Evolutionary conservation across 2,888 invertebrate species (phyloP).

Genomic region (Scaptomyza tumidula): DNA sequence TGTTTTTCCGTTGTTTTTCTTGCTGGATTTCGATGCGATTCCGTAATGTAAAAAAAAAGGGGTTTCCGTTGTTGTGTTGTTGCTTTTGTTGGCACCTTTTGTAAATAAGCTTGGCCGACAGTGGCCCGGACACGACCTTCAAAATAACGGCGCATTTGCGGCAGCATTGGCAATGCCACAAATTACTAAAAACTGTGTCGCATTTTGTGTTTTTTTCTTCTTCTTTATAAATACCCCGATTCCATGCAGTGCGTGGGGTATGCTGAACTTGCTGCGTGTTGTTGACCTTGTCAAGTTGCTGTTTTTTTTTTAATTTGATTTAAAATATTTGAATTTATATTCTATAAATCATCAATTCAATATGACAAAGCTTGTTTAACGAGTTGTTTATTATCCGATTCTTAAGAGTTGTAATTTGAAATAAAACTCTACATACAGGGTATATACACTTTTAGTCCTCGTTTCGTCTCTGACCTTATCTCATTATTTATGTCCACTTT

Average conservation of each 20-base stretch:
- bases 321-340: background rate
- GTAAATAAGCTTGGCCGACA: slow-evolving; percentile 37
- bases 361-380: background rate
- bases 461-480: background rate
- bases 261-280: background rate
- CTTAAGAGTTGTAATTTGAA: background rate
- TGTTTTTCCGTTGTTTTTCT: slow-evolving; percentile 38
- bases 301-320: background rate
- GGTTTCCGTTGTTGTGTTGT: slow-evolving; percentile 42
- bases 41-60: slow-evolving; percentile 68
- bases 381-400: background rate
- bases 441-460: slow-evolving; percentile 7
- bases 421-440: slow-evolving; percentile 12
- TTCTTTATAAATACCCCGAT: slow-evolving; percentile 27
- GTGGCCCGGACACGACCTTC: slow-evolving; percentile 67
- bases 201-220: slow-evolving; percentile 24
- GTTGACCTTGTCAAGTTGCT: slow-evolving; percentile 1
- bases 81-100: slow-evolving; percentile 37
- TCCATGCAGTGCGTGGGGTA: slow-evolving; percentile 11
- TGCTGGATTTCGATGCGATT: slow-evolving; percentile 46
- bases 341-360: background rate
- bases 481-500: slow-evolving; percentile 29
- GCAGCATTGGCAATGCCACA: slow-evolving; percentile 24
- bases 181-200: slow-evolving; percentile 61
- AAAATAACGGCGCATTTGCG: slow-evolving; percentile 66